Conservation (phyloP, 92 coral and sea anemone genomes). For the Palythoa grandis region DNA sequence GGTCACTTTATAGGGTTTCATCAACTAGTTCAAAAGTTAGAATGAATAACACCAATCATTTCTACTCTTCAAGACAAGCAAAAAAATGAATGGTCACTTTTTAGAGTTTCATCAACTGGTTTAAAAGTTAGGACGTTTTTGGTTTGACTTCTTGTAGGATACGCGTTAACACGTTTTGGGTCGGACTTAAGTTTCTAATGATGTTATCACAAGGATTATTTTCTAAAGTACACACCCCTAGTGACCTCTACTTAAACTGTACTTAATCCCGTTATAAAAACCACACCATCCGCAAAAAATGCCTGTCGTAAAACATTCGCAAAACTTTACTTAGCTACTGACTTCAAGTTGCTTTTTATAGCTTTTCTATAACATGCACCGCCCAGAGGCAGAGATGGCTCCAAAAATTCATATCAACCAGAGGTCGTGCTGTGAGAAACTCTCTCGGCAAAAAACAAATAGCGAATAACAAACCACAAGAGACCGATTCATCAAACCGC, state of each 20-base stretch:
- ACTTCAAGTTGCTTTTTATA: neutral
- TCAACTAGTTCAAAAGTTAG: too few relatives aligned
- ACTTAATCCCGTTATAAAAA: neutral
- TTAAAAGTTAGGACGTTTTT: too few relatives aligned
- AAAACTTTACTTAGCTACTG: neutral
- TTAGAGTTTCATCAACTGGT: too few relatives aligned
- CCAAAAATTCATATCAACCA: neutral
- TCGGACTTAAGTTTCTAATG: neutral
- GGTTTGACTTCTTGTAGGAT: too few relatives aligned
- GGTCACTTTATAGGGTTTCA: too few relatives aligned
- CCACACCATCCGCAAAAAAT: neutral
- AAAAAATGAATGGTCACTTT: too few relatives aligned
- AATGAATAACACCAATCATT: too few relatives aligned
- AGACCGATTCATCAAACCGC: neutral
- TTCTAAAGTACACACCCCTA: neutral
- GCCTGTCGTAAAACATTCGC: neutral
- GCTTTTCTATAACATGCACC: neutral
- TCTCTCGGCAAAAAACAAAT: neutral
- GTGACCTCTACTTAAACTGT: neutral
- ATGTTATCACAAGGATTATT: neutral
- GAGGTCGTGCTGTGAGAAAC: neutral
- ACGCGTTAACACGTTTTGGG: neutral
- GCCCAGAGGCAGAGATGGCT: neutral
- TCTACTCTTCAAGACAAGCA: too few relatives aligned
- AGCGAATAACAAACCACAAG: neutral